Evolutionary conservation across 23 tunicate genomes (phyloP), one percentile per base, ranked within the genome.

Genomic region (Trididemnum miniatum): DNA sequence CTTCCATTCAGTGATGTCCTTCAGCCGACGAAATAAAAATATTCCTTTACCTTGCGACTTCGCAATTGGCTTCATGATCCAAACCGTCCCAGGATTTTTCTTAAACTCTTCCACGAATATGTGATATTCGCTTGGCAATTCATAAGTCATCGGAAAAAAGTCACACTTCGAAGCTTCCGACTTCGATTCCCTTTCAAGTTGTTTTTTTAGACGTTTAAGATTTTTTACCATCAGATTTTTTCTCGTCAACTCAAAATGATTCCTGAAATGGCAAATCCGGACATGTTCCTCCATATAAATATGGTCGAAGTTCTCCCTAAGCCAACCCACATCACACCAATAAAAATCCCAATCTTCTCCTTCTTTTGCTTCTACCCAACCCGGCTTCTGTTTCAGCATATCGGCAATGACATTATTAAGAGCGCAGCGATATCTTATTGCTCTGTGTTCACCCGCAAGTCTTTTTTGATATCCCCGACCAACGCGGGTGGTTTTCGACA

Each of bases 11-110:
- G 90, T 89, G 24, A 95, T 95, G 91, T 95, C 99, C 38, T 89
- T 95, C 44, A 95, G 77, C 2, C 90, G 75, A 30, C 95, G 82
- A 73, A 95, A 95, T 52, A 95, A 78, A 64, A 95, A 95, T 35
- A 95, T 95, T 25, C 99, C 99, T 51, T 89, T 89, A 18, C 99
- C 99, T 80, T 95, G 99, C 23, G 99, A 95, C 54, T 89, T 95
- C 50, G 95, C 91, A 52, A 95, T 93, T 34, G 99, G 99, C 59
- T 95, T 95, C 99, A 95, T 95, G 44, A 95, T 95, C 99, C 99
- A 95, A 4, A 95, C 94, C 4, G 95, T 89, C 31, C 98, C 94
- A 20, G 94, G 98, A 35, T 94, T 88, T 64, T 82, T 94, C 71
- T 94, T 94, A 52, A 94, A 94, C 49, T 94, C 98, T 75, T 94